Conservation (phyloP, 2,113 vertebrate species). For the Oenanthe oenanthe region DNA sequence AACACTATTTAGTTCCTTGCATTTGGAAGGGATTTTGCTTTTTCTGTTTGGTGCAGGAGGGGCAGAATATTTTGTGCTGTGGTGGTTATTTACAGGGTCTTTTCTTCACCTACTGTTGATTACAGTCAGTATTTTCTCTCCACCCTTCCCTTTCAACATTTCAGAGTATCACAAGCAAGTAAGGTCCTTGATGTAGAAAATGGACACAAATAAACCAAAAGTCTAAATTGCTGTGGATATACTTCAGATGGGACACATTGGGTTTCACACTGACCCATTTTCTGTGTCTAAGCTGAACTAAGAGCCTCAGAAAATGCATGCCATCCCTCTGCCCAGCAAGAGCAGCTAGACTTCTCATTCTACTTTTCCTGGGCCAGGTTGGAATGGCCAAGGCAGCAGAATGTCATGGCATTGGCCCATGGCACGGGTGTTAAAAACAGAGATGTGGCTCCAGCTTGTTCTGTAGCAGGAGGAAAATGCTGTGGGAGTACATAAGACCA, state of each 20-base stretch:
- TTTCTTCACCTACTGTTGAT: neutral
- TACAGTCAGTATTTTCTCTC: neutral
- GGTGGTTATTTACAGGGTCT: neutral
- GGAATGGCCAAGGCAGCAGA: accelerated
- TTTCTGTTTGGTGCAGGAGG: neutral
- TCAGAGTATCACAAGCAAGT: neutral
- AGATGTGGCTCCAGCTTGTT: neutral
- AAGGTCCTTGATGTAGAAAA: neutral
- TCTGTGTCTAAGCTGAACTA: neutral
- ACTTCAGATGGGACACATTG: neutral
- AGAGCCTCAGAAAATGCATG: neutral
- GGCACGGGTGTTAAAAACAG: neutral
- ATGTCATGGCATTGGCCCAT: neutral
- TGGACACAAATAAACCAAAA: neutral
- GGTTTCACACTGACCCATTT: neutral
- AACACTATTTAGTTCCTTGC: neutral
- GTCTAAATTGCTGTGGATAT: neutral
- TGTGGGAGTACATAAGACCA: neutral
- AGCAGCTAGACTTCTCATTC: neutral
- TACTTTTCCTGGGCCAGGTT: neutral
- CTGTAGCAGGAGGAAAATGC: neutral
- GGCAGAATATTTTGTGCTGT: neutral
- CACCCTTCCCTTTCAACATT: neutral
- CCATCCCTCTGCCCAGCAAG: neutral
- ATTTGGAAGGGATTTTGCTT: neutral